Evolutionary conservation across 1,140 invertebrate genomes (phyloP), one percentile per base, ranked within the genome.

Genomic region (Drosophila ironensis): DNA sequence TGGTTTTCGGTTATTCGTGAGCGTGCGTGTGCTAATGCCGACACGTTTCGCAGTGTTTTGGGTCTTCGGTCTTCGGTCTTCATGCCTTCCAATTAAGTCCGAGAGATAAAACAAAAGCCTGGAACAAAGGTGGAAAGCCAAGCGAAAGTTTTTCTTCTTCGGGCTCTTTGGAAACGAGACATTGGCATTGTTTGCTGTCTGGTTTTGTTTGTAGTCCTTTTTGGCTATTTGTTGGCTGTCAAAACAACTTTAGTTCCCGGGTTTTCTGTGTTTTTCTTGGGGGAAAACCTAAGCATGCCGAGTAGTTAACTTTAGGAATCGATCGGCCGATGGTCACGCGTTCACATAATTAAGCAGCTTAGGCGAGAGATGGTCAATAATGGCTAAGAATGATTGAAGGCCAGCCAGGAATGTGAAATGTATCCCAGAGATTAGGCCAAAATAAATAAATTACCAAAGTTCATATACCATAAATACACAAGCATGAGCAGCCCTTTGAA

Each of bases 81-180:
- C 59, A 54, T 74, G 75, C 64, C 75, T 80, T 74, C 75, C 75
- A 78, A 78, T 78, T 78, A 78, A 74, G 75, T 61, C 44, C 25
- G 14, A 51, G 38, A 73, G 69, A 70, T 74, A 80, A 69, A 59
- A 74, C 63, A 74, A 73, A 74, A 74, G 63, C 67, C n/a, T 41
- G 44, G 52, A 57, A 45, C 48, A 59, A 74, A 78, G 75, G 74
- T 78, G 52, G 67, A 80, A 78, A 63, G 60, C 60, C 59, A 35
- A 27, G 41, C 42, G 51, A 59, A 64, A 57, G 46, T 44, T 73
- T 45, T 11, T 8, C 47, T 19, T 20, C 17, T 44, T 24, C 9
- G 33, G 37, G 37, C 46, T 37, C n/a, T n/a, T n/a, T n/a, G n/a
- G n/a, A n/a, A n/a, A n/a, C n/a, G n/a, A n/a, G n/a, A n/a, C n/a